These are phyloP conservation scores for Eupithecia dodoneata DNA, from an alignment of 2,888 invertebrate species.

Conservation along the genomic window DNA sequence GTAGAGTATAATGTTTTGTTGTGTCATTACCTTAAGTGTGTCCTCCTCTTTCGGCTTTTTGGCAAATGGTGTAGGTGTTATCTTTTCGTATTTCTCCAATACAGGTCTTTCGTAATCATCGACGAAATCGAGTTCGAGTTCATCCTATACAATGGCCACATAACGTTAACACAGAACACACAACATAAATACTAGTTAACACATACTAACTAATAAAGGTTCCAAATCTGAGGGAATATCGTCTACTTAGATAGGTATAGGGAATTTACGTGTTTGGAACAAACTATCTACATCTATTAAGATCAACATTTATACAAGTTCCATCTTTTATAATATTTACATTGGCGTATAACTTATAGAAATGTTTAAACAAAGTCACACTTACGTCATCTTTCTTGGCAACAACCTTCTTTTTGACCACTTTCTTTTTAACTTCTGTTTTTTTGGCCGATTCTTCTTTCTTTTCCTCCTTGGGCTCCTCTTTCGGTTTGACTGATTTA, in stretches of 20 bases:
- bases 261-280: neutral
- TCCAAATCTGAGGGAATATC: constrained; percentile 9
- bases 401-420: constrained; percentile 79
- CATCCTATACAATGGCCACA: constrained; percentile 77
- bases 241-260: neutral
- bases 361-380: constrained; percentile 37
- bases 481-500: constrained; percentile 81
- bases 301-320: constrained; percentile 13
- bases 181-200: constrained; percentile 51
- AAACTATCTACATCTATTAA: constrained; percentile 16
- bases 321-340: constrained; percentile 23
- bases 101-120: constrained; percentile 92
- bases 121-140: constrained; percentile 78
- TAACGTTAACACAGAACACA: constrained; percentile 65
- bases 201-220: constrained; percentile 33
- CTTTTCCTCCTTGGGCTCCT: constrained; percentile 75
- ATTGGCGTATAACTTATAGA: constrained; percentile 8
- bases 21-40: constrained; percentile 76
- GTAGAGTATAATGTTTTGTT: constrained; percentile 56
- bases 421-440: constrained; percentile 78
- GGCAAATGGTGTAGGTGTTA: constrained; percentile 81
- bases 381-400: constrained; percentile 80
- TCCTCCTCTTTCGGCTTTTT: constrained; percentile 80
- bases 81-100: constrained; percentile 88
- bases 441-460: constrained; percentile 76